Conservation (phyloP, 2,113 vertebrate genomes). For the Eleginops maclovinus region DNA sequence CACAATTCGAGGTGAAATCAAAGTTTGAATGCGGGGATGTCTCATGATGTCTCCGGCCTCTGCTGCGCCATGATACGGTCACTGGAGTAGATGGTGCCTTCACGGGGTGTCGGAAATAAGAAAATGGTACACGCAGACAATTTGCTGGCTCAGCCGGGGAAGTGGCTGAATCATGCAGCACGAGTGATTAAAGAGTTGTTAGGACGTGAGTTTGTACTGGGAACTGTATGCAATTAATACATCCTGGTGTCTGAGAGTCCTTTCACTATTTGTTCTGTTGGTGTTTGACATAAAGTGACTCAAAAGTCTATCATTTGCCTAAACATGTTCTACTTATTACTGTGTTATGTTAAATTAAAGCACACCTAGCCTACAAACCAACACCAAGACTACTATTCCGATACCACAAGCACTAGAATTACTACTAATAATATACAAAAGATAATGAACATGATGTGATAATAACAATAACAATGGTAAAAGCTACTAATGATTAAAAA, state of each 20-base stretch:
- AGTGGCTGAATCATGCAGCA: neutral
- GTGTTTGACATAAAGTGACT: neutral
- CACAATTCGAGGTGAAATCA: neutral
- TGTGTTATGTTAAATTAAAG: neutral
- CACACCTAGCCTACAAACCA: neutral
- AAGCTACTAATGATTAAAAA: neutral
- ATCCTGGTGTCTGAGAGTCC: neutral
- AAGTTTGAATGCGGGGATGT: slow-evolving; percentile 58
- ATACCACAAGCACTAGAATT: neutral
- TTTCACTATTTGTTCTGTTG: neutral
- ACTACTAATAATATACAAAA: neutral
- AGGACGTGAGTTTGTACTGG: neutral
- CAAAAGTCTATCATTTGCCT: neutral
- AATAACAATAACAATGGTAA: neutral
- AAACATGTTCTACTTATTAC: neutral
- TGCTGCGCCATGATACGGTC: slow-evolving; percentile 74
- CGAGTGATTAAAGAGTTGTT: neutral
- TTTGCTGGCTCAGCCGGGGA: too few species aligned
- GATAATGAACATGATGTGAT: neutral
- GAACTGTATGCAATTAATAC: neutral
- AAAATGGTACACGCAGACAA: neutral
- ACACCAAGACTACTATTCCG: neutral
- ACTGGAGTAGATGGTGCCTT: slow-evolving; percentile 36
- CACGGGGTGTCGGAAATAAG: slow-evolving; percentile 39
- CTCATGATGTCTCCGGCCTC: slow-evolving; percentile 39